Evolutionary conservation across 2,113 vertebrate species (phyloP).

Genomic region (Kobus ellipsiprymnus): DNA sequence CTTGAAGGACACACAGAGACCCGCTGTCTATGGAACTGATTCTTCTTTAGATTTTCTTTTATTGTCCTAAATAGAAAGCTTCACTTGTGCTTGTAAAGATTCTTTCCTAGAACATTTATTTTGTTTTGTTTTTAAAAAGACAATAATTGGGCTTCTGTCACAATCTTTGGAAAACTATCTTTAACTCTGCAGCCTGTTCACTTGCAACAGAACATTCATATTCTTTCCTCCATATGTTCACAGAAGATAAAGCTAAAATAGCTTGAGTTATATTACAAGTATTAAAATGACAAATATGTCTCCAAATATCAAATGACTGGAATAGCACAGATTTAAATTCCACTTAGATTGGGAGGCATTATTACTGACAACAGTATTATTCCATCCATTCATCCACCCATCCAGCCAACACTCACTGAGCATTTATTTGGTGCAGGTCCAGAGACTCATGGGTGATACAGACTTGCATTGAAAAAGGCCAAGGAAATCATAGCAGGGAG

Average conservation of each 20-base stretch:
- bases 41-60: constrained; percentile 7
- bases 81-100: constrained; percentile 34
- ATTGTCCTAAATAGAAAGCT: constrained; percentile 42
- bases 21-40: neutral
- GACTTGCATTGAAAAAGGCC: neutral
- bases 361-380: constrained; percentile 35
- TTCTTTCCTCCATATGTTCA: constrained; percentile 57
- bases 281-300: constrained; percentile 46
- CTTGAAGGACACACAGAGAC: neutral
- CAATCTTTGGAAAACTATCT: constrained; percentile 56
- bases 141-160: constrained; percentile 64
- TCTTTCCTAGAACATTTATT: constrained; percentile 66
- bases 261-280: constrained; percentile 46
- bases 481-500: neutral
- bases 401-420: neutral
- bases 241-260: constrained; percentile 59
- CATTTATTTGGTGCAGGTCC: neutral
- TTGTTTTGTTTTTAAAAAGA: constrained; percentile 59
- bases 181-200: constrained; percentile 45
- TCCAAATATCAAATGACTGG: constrained; percentile 24
- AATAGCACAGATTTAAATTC: constrained; percentile 20
- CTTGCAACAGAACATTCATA: constrained; percentile 34
- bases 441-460: neutral
- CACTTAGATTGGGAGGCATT: neutral
- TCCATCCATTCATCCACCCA: neutral